These are phyloP conservation scores for Reticulitermes speratus DNA, from an alignment of 1,140 invertebrate genomes.

Conservation along the genomic window DNA sequence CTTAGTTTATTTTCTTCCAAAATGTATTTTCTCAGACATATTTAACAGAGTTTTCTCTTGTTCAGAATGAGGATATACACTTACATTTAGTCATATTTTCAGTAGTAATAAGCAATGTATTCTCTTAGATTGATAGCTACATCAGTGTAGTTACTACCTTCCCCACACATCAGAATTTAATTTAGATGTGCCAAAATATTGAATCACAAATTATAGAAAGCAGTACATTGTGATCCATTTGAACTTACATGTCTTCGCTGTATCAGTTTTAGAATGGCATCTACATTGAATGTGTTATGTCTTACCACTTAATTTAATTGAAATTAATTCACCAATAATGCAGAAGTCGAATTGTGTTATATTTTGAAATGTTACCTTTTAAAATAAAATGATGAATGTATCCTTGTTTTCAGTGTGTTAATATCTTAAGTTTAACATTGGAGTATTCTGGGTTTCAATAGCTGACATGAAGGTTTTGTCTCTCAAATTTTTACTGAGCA, in stretches of 20 bases:
- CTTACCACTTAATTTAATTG: background rate
- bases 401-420: too few relatives aligned
- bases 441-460: too few relatives aligned
- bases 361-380: background rate
- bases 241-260: background rate
- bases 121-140: background rate
- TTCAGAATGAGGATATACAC: background rate
- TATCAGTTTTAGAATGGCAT: background rate
- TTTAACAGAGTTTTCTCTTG: background rate
- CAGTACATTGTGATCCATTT: background rate
- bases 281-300: background rate
- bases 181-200: constrained; percentile 4
- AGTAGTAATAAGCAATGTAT: background rate
- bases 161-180: background rate
- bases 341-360: background rate
- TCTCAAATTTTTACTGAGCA: too few relatives aligned
- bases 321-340: background rate
- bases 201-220: background rate
- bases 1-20: background rate
- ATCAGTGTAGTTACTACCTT: background rate
- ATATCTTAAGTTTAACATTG: background rate
- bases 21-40: background rate
- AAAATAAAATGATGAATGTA: background rate
- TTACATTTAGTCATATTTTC: background rate
- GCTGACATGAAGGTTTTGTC: too few relatives aligned